Percentiles rank a stretch among this genome's conserved stretches.
phyloP scores from a whole-genome alignment of 2,888 invertebrate genomes.

The Eretmocerus hayati region DNA sequence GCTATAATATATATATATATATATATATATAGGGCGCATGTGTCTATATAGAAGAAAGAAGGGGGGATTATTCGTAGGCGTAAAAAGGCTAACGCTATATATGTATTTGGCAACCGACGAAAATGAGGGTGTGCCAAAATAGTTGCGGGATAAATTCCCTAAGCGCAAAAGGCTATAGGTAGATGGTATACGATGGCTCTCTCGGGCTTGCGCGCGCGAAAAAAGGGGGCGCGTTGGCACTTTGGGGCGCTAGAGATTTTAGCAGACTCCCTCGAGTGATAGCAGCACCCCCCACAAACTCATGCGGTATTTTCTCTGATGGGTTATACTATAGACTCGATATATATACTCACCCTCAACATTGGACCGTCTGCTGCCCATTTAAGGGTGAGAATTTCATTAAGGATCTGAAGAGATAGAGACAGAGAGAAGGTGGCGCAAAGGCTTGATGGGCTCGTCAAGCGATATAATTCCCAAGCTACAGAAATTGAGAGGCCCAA shows the following conservation, averaged over 20 bases:
- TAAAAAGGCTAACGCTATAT: background rate
- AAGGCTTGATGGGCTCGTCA: too few species aligned
- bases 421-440: background rate
- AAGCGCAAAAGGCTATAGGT: constrained; percentile 22
- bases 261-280: constrained; percentile 40
- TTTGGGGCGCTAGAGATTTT: constrained; percentile 47
- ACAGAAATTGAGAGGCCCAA: background rate
- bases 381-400: constrained; percentile 48
- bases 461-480: background rate
- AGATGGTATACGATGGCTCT: background rate
- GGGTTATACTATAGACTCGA: constrained; percentile 18
- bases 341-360: too few species aligned
- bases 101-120: constrained; percentile 20
- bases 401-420: constrained; percentile 44
- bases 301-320: constrained; percentile 15
- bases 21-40: constrained; percentile 7
- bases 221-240: constrained; percentile 39
- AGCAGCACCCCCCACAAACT: constrained; percentile 20
- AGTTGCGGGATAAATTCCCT: constrained; percentile 28
- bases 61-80: background rate
- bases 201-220: constrained; percentile 28
- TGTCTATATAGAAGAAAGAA: constrained; percentile 4
- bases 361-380: constrained; percentile 38
- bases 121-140: constrained; percentile 21
- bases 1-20: constrained; percentile 26